Percentiles rank a stretch among this genome's conserved stretches.
Evolutionary conservation across 2,888 invertebrate species (phyloP).

Genomic region (Drosophila fungiperda): DNA sequence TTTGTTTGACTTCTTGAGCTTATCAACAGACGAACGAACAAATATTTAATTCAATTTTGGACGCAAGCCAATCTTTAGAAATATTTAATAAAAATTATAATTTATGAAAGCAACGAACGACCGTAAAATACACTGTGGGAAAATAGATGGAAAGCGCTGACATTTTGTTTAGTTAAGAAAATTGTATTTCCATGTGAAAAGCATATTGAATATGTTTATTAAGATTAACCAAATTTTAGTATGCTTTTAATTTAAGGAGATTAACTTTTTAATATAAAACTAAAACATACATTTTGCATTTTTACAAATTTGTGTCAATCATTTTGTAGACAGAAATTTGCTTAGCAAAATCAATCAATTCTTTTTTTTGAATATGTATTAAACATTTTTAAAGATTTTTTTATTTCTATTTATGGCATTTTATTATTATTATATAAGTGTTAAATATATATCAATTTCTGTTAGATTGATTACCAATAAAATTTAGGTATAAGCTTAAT

Average conservation of each 20-base stretch:
- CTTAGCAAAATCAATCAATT: background rate
- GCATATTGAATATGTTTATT: background rate
- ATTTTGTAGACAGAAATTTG: background rate
- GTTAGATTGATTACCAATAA: background rate
- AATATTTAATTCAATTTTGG: constrained; percentile 72
- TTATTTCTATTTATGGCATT: background rate
- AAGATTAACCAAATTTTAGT: background rate
- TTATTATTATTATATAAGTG: too few species aligned
- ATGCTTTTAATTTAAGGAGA: background rate
- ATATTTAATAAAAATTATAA: constrained; percentile 11
- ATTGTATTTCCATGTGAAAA: background rate
- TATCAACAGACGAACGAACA: constrained; percentile 47
- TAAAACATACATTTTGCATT: too few species aligned
- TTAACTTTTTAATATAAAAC: background rate
- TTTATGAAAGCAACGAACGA: background rate
- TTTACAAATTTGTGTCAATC: background rate
- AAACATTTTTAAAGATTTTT: background rate
- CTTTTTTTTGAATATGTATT: background rate
- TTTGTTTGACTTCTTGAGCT: constrained; percentile 41
- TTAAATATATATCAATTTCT: background rate
- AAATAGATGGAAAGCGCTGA: background rate
- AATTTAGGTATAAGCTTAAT: background rate
- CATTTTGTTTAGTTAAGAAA: background rate
- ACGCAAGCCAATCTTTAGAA: constrained; percentile 22
- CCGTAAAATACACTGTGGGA: background rate